These are phyloP conservation scores for Anthophora plumipes DNA, from an alignment of 2,888 invertebrate species.

Conservation along the genomic window DNA sequence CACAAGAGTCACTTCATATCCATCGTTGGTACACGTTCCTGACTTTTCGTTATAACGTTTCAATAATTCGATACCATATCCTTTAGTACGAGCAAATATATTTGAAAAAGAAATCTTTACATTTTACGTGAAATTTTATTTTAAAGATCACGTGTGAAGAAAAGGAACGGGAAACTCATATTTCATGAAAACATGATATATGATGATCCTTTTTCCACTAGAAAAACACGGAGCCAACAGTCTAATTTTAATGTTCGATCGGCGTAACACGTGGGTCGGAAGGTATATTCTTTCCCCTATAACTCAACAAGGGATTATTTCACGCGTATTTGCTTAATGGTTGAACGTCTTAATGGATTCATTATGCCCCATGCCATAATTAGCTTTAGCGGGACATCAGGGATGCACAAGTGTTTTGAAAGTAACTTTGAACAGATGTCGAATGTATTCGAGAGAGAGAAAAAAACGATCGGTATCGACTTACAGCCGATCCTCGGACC, in stretches of 20 bases:
- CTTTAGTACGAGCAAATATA: too few relatives aligned
- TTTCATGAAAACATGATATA: background rate
- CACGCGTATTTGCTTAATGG: constrained; percentile 33
- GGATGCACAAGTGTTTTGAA: constrained; percentile 17
- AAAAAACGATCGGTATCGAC: constrained; percentile 36
- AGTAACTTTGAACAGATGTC: constrained; percentile 53
- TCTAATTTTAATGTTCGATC: background rate
- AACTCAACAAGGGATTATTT: constrained; percentile 42
- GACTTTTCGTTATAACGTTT: too few relatives aligned
- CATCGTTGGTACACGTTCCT: too few relatives aligned
- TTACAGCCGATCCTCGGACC: constrained; percentile 40
- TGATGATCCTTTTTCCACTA: background rate
- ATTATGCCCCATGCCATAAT: constrained; percentile 31
- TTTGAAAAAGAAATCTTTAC: too few relatives aligned
- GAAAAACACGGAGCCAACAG: background rate
- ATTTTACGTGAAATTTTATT: background rate
- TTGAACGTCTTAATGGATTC: constrained; percentile 31
- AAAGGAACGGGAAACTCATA: too few relatives aligned
- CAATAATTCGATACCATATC: too few relatives aligned
- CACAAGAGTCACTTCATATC: background rate
- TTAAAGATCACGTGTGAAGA: too few relatives aligned
- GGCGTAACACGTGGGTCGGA: constrained; percentile 14
- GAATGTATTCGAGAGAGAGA: constrained; percentile 25
- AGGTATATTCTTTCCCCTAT: constrained; percentile 15
- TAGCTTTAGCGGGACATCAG: constrained; percentile 26